Evolutionary conservation across 30 jellyfish, hydroid and myxozoan genomes (phyloP), one percentile per base, ranked within the genome.

Genomic region (Pelagia noctiluca): DNA sequence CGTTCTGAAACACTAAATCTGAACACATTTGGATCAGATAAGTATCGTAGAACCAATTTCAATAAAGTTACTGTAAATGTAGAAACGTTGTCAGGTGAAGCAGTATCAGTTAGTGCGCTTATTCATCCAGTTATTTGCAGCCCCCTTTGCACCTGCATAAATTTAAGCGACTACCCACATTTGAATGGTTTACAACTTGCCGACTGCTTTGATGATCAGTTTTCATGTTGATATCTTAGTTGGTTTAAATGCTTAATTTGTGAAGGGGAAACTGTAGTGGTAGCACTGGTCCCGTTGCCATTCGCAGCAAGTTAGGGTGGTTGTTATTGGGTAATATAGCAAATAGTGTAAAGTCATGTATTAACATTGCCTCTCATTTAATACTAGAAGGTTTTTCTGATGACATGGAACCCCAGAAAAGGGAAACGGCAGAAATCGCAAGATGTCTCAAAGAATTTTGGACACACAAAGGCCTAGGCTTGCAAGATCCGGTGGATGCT

Each of bases 231-330:
- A 46, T 0, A 37, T 71, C 2, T 42, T 71, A 42, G 23, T 71
- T 8, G 80, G 89, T 29, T 47, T 50, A 34, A 70, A 78, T 37
- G 22, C 19, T 29, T 78, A 60, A 60, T 78, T 60, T 26, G 50
- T 29, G 29, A 62, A 60, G 89, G 89, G 33, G 50, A 37, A 11
- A n/a, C 63, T 13, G 63, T 22, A 78, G 46, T 31, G 89, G 74
- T 3, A 48, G 50, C 16, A 19, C 89, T 16, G 83, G 89, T 5
- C 74, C 74, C 5, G 88, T 83, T 35, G 84, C 79, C 19, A 22
- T 83, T 30, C 12, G 50, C 0, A 73, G 85, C 61, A 75, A 23
- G 78, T 62, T 75, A 23, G 78, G 87, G 81, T 75, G 87, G 87
- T 30, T 75, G 13, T 12, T 76, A 2, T 76, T 63, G 8, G 88